phyloP scores from a whole-genome alignment of 1,140 invertebrate species.

The Lycorma delicatula region DNA sequence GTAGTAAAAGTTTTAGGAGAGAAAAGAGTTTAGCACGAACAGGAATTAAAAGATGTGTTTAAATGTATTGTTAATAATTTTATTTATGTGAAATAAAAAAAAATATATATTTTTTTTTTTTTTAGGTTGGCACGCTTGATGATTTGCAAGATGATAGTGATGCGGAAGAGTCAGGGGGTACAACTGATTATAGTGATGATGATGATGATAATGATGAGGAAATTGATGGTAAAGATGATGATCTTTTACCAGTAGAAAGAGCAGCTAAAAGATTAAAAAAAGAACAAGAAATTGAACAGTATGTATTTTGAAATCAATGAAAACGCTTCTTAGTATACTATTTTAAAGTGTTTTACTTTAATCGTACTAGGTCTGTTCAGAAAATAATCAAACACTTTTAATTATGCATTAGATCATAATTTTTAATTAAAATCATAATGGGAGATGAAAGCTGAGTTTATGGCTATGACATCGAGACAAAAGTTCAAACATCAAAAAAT shows the following conservation, averaged over 20 bases:
- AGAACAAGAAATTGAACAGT: constrained; percentile 56
- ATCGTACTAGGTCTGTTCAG: neutral
- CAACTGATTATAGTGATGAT: constrained; percentile 25
- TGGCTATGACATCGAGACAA: no score
- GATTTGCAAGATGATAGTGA: constrained; percentile 40
- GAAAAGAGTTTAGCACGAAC: no score
- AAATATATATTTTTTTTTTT: no score
- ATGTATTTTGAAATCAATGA: constrained; percentile 23
- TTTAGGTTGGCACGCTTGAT: constrained; percentile 35
- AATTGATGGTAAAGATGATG: constrained; percentile 41
- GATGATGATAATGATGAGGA: constrained; percentile 30
- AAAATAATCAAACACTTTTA: neutral
- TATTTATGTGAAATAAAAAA: no score
- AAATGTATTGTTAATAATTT: no score
- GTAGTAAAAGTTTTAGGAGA: no score
- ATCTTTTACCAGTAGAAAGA: constrained; percentile 79
- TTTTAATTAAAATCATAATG: no score
- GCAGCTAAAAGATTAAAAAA: constrained; percentile 70
- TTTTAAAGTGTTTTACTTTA: constrained; percentile 12
- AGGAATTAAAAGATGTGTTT: no score
- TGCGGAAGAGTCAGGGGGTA: constrained; percentile 37
- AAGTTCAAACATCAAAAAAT: no score
- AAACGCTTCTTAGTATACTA: constrained; percentile 3
- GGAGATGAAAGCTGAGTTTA: no score
- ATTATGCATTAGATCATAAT: neutral